Evolutionary conservation across 2,888 invertebrate species (phyloP), one percentile per base, ranked within the genome.

Genomic region (Girardia tigrina): DNA sequence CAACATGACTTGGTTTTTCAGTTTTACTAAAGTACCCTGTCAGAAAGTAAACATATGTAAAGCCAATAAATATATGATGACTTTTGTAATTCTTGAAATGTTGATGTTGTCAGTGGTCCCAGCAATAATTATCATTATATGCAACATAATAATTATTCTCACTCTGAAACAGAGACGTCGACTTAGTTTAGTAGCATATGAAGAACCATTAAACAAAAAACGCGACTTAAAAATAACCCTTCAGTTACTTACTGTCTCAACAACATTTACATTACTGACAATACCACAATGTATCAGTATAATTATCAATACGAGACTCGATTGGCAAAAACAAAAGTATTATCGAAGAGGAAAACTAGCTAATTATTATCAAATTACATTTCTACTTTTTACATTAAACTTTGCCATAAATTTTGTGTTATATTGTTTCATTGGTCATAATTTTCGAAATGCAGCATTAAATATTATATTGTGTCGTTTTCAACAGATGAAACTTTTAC

Each of bases 391-490:
- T 23, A 56, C 56, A 20, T 56, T 56, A 23, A 56, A 56, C n/a
- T 56, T 56, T 56, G 56, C 56, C 2, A 56, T 56, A 12, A 56
- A 56, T 56, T 56, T 56, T 16, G 56, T 56, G 4, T n/a, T 56
- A 2, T 56, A 56, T 56, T 56, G 56, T n/a, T 56, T 56, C 56
- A 56, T 56, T 23, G 56, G 56, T 2, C 56, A 56, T 56, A 56
- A 56, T 56, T 56, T 56, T n/a, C 56, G 56, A 56, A 56, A 56
- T 56, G 56, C 56, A 4, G 56, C 56, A 2, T 56, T 56, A 4
- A 56, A 56, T 56, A 56, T 56, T 56, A 56, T 56, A 20, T 56
- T 56, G 23, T 56, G 56, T n/a, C 73, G 73, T 6, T 42, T 73
- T 1, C 6, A 23, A 4, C 2, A 36, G 26, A 28, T 73, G 73